Conservation (phyloP, 2,888 invertebrate species). For the Nipponacmea schrenckii region DNA sequence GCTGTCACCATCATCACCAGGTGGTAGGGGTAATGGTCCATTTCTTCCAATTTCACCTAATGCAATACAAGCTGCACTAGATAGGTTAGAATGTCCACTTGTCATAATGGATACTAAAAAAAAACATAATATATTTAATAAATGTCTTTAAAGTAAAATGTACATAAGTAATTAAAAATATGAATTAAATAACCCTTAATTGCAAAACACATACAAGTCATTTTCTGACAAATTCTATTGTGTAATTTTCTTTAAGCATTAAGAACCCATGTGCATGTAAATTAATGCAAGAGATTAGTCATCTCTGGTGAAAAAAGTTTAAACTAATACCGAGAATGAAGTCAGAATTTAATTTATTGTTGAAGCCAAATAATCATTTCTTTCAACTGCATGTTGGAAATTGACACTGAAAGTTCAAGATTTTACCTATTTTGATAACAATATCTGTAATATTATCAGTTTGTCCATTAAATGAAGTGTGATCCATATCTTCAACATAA, state of each 20-base stretch:
- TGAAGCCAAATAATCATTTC: too few species aligned
- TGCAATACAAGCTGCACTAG: constrained; percentile 74
- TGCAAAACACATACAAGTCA: background rate
- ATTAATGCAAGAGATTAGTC: too few species aligned
- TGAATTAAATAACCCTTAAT: constrained; percentile 10
- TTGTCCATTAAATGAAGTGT: background rate
- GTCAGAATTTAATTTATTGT: too few species aligned
- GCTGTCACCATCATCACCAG: constrained; percentile 66
- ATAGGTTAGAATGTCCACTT: constrained; percentile 38
- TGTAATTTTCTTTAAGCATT: constrained; percentile 11
- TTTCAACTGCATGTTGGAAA: too few species aligned
- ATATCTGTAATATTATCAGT: background rate
- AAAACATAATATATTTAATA: background rate
- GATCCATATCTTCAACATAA: background rate
- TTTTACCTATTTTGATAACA: background rate
- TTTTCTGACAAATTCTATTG: background rate
- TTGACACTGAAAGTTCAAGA: too few species aligned
- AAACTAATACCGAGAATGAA: too few species aligned
- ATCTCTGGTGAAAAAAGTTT: too few species aligned
- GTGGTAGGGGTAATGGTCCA: constrained; percentile 76
- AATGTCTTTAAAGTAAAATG: background rate
- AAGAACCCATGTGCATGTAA: background rate
- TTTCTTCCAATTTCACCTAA: constrained; percentile 77
- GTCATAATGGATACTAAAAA: constrained; percentile 43
- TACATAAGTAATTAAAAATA: background rate